phyloP scores from a whole-genome alignment of 2,797 vertebrate species.

The Aselliscus stoliczkanus region DNA sequence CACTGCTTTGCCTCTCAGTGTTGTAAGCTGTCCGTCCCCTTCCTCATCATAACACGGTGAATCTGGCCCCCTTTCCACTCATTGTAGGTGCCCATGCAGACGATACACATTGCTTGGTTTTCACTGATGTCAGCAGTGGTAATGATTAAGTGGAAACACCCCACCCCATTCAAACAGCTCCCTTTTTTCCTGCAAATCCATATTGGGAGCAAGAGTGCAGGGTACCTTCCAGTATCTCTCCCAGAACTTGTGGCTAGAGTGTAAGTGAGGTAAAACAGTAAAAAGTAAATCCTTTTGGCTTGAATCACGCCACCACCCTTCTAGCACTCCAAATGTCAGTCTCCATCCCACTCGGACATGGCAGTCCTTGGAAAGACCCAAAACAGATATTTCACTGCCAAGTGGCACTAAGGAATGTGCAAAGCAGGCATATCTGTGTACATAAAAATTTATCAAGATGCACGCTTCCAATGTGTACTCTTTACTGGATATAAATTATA shows the following conservation, averaged over 20 bases:
- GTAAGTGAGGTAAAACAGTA: neutral
- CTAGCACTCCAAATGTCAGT: neutral
- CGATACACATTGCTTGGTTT: neutral
- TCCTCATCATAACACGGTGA: neutral
- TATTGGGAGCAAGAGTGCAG: neutral
- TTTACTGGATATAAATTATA: neutral
- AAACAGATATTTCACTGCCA: neutral
- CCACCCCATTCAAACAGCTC: neutral
- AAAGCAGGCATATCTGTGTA: neutral
- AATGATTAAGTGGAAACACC: conserved; percentile 64
- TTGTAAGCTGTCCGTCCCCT: neutral
- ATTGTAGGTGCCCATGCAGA: neutral
- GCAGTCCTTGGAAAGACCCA: neutral
- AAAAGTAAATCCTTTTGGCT: neutral
- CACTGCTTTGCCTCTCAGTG: neutral
- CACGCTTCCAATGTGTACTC: neutral
- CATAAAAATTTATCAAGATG: neutral
- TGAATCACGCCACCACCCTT: neutral
- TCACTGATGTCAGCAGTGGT: conserved; percentile 51
- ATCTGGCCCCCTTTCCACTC: neutral
- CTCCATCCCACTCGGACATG: rapidly evolving
- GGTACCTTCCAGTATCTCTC: neutral
- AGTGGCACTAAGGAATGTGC: neutral
- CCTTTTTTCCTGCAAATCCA: neutral
- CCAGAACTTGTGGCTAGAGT: neutral